Evolutionary conservation across 2,797 vertebrate genomes (phyloP), one percentile per base, ranked within the genome.

Genomic region (Aselliscus stoliczkanus): DNA sequence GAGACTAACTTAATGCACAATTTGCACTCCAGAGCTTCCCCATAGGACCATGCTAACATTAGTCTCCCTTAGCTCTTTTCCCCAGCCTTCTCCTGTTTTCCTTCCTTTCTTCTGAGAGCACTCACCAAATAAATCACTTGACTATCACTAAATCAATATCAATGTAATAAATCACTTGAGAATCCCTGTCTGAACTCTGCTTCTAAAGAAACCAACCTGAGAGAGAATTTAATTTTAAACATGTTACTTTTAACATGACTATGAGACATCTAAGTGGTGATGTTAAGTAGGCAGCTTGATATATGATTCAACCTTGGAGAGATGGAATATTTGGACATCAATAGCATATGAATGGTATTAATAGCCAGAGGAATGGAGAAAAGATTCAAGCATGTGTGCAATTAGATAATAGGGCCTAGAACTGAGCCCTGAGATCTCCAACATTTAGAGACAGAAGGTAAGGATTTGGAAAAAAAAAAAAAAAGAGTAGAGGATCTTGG

Each of bases 161-260:
- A 80, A 58, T 82, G 67, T 29, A 54, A 79, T 80, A 96, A 79
- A 81, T 95, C 58, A 88, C 54, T 80, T 90, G 79, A 96, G 44
- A 88, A 97, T 91, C 34, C 5, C 50, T 86, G 4, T 64, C 56
- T 64, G 73, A 69, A 18, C 15, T 85, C 37, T 94, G 25, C 34
- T 97, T 93, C 69, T 94, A 80, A 76, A 69, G n/a, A 93, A 50
- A 4, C 18, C 27, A 93, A 58, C 2, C 21, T 79, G 25, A 94
- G 42, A 81, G 15, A 62, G 18, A 88, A 91, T 73, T 94, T 91
- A 76, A 95, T 88, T 96, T 97, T 82, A 37, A 88, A 44, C 54
- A 52, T 64, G 31, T 81, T 94, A 60, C 12, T 52, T 96, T 75
- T 73, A 23, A 91, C n/a, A 64, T 67, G 62, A 81, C 15, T 90